phyloP scores from a whole-genome alignment of 2,888 invertebrate species.

The Scaptomyza parva region DNA sequence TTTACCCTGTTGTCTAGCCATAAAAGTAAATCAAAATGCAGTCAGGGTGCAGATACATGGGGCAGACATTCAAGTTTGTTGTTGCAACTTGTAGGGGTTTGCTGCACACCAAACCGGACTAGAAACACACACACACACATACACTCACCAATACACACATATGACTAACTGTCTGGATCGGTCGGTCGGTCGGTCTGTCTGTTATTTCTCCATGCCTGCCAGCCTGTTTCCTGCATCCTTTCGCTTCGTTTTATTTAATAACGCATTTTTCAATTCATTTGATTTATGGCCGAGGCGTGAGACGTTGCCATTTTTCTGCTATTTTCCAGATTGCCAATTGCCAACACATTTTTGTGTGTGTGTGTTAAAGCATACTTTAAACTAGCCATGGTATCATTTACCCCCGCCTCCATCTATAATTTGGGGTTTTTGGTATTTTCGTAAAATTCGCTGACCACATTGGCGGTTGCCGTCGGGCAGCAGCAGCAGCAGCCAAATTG shows the following conservation, averaged over 20 bases:
- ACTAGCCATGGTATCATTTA: conserved; percentile 9
- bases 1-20: conserved; percentile 63
- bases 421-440: background rate
- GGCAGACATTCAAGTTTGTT: conserved; percentile 38
- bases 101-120: conserved; percentile 26
- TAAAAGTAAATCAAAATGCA: conserved; percentile 78
- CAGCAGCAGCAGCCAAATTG: too few relatives aligned
- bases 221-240: conserved; percentile 22
- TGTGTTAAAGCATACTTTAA: conserved; percentile 29
- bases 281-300: conserved; percentile 71
- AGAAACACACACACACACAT: conserved; percentile 20
- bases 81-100: conserved; percentile 20
- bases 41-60: too few relatives aligned
- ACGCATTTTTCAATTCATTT: conserved; percentile 76
- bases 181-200: too few relatives aligned
- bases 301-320: conserved; percentile 48
- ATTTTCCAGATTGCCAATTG: conserved; percentile 32
- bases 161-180: background rate
- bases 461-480: conserved; percentile 8
- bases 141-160: conserved; percentile 27
- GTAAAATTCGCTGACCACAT: conserved; percentile 52
- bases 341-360: background rate
- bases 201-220: conserved; percentile 1
- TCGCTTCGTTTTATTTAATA: conserved; percentile 66
- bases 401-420: background rate